Evolutionary conservation across 2,888 invertebrate genomes (phyloP).

Genomic region (Ormyrus labotus): DNA sequence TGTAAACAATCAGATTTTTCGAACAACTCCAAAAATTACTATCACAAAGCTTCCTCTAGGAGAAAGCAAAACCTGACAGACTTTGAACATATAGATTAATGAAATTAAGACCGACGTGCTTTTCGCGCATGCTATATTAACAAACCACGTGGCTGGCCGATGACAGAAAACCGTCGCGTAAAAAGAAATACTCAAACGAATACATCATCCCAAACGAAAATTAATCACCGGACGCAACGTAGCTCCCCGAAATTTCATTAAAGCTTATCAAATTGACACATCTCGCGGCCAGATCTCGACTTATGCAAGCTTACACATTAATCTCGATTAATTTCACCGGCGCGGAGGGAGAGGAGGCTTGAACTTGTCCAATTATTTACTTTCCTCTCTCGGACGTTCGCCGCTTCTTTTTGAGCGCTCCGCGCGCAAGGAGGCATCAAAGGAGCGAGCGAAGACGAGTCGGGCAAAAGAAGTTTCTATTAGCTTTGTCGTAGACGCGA

Average conservation of each 20-base stretch:
- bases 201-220: conserved; percentile 12
- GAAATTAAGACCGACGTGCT: no score
- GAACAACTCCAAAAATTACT: no score
- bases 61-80: no score
- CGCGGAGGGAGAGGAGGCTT: background rate
- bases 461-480: conserved; percentile 34
- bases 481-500: conserved; percentile 27
- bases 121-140: no score
- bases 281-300: background rate
- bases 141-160: no score
- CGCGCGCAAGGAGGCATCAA: conserved; percentile 15
- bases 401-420: background rate
- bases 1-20: no score
- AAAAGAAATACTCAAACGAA: no score
- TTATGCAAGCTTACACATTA: conserved; percentile 32
- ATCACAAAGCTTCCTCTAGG: no score
- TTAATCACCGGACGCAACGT: background rate
- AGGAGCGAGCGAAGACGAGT: background rate
- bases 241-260: conserved; percentile 24
- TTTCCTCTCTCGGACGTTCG: background rate
- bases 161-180: no score
- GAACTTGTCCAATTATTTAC: conserved; percentile 41
- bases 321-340: conserved; percentile 45
- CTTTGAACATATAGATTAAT: no score
- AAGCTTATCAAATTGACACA: conserved; percentile 24